Evolutionary conservation across 2,113 vertebrate species (phyloP).

Genomic region (Chauna torquata): DNA sequence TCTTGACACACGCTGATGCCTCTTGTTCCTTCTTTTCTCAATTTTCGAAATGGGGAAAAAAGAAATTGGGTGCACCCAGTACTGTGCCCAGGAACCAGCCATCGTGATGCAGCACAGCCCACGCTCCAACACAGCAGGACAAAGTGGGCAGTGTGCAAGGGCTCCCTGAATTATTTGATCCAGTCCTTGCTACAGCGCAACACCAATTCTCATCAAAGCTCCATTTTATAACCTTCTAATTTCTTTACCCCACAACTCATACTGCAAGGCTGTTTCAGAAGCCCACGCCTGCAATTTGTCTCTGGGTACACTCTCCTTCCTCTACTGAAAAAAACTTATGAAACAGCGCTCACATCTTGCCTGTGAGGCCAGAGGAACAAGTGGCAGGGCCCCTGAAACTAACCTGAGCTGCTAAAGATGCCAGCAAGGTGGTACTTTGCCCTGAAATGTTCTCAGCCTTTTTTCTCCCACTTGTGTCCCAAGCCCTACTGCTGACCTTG

Average conservation of each 20-base stretch:
- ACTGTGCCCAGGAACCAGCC: neutral
- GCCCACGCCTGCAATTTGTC: neutral
- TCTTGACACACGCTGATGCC: neutral
- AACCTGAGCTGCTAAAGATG: neutral
- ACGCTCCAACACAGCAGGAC: neutral
- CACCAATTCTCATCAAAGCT: neutral
- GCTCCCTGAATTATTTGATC: neutral
- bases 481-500: conserved; percentile 55
- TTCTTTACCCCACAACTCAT: neutral
- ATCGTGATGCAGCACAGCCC: neutral
- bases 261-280: neutral
- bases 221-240: neutral
- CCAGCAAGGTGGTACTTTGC: neutral
- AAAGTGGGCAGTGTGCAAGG: accelerated
- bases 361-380: neutral
- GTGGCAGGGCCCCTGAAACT: neutral
- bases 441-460: neutral
- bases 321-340: neutral
- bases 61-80: neutral
- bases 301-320: neutral
- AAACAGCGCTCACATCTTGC: neutral
- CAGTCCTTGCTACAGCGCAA: neutral
- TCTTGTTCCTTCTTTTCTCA: neutral
- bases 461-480: neutral
- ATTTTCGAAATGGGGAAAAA: neutral